Evolutionary conservation across 2,113 vertebrate species (phyloP).

Genomic region (Ictalurus furcatus): DNA sequence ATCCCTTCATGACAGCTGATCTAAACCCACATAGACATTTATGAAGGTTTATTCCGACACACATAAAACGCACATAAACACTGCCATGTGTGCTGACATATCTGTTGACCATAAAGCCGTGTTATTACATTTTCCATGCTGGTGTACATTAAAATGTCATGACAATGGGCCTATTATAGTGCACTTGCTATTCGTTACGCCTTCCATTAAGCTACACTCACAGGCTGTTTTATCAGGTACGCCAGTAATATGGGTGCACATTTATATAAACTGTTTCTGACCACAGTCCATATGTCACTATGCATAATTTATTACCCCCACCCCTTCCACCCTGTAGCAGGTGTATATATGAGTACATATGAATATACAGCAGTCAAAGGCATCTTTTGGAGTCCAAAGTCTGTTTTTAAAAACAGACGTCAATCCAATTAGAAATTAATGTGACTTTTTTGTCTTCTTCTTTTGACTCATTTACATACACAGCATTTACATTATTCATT

Average conservation of each 20-base stretch:
- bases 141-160: too few species aligned
- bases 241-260: neutral
- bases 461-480: neutral
- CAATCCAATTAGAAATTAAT: neutral
- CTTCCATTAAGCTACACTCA: neutral
- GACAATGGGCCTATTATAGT: too few species aligned
- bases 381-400: neutral
- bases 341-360: neutral
- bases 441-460: neutral
- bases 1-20: neutral
- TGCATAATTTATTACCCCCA: neutral
- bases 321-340: neutral
- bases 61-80: too few species aligned
- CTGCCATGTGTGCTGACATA: too few species aligned
- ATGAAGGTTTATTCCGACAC: too few species aligned
- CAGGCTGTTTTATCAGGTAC: neutral
- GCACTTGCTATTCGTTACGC: neutral
- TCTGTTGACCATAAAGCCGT: too few species aligned
- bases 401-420: neutral
- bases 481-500: neutral
- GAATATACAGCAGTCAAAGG: neutral
- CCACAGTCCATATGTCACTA: neutral
- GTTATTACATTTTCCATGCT: too few species aligned
- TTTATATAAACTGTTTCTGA: neutral
- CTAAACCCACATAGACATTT: too few species aligned